Base-by-base conservation (phyloP, 2,797 vertebrate species). In the Dromococcyx pavoninus region DNA sequence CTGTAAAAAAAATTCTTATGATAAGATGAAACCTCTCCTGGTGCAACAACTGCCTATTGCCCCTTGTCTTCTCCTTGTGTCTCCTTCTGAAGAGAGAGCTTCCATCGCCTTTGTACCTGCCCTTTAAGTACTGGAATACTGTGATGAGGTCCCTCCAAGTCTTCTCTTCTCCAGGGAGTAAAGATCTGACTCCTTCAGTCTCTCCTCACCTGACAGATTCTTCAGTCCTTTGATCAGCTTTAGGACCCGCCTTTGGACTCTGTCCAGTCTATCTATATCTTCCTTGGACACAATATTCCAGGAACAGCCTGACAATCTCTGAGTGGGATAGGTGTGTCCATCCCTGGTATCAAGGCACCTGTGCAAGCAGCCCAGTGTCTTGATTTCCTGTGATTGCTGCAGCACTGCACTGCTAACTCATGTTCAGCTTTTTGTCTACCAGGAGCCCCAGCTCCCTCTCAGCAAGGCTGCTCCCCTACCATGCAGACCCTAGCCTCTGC, bases 401-500 rank as follows among this genome's bases (percentile, higher is more conserved):
- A 2, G 3, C 3, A 2, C 39, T 27, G 17, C 21, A 1, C 33
- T 61, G 37, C 22, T 84, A 48, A 23, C 25, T 67, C 2, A 0
- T 7, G 12, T 43, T 74, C 19, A 65, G 5, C 35, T 48, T 37
- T 5, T 9, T 67, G 30, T 28, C 11, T 37, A 35, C 17, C 5
- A 58, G 21, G 4, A 84, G 4, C 7, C 11, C 10, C 33, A 19
- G 3, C 17, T 67, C 22, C 32, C 51, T 85, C 61, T 56, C 32
- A 85, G 16, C n/a, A 67, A 39, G 35, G 28, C 53, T 51, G 22
- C 24, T 91, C 32, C 37, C 11, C 35, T 35, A 17, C 23, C 71
- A 12, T 1, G 1, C 5, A n/a, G 13, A 28, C 46, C 18, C 23
- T 48, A 23, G 2, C 1, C 1, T 27, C n/a, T 46, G 12, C 54